Evolutionary conservation across 2,888 invertebrate species (phyloP), one percentile per base, ranked within the genome.

Genomic region (Chironomus tentans): DNA sequence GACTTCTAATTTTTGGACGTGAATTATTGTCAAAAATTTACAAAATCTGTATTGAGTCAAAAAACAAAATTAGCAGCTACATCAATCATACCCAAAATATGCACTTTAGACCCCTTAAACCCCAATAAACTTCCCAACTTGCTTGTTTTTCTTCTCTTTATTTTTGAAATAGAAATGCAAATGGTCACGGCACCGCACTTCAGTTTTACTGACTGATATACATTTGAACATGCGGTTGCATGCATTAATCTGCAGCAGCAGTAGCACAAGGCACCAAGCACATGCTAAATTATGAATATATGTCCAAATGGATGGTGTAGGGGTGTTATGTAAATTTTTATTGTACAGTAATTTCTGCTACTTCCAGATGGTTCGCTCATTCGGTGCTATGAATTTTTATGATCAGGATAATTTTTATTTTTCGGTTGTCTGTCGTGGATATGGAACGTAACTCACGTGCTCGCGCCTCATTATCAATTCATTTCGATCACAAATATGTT

Each of bases 401-500:
- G 56, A 56, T 18, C 28, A 28, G 28, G 28, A 38, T 38, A 38
- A 10, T 10, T 2, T 38, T 38, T 38, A n/a, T n/a, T 38, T 38
- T 38, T 38, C 38, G 38, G 38, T 38, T 38, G 38, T 38, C 38
- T 38, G 38, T 38, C 1, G 38, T 38, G 38, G 38, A 38, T 10
- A 38, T 38, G 38, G 38, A 10, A 38, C 7, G 2, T 38, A 38
- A 68, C 74, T 74, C 74, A 74, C 74, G 74, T 74, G 74, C 74
- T 61, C 38, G 18, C 72, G 61, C 72, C 74, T 68, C 68, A 74
- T 74, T 74, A 74, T 74, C 74, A 74, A 74, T 74, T 74, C 74
- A 68, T 74, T 74, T 68, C 48, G 65, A 74, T 74, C 74, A 18
- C 56, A 74, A 68, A 38, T 74, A 74, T 74, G 74, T 22, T 74